Percentiles rank a stretch among this genome's conserved stretches.
phyloP scores from a whole-genome alignment of 2,888 invertebrate species.

The Seira musarum region DNA sequence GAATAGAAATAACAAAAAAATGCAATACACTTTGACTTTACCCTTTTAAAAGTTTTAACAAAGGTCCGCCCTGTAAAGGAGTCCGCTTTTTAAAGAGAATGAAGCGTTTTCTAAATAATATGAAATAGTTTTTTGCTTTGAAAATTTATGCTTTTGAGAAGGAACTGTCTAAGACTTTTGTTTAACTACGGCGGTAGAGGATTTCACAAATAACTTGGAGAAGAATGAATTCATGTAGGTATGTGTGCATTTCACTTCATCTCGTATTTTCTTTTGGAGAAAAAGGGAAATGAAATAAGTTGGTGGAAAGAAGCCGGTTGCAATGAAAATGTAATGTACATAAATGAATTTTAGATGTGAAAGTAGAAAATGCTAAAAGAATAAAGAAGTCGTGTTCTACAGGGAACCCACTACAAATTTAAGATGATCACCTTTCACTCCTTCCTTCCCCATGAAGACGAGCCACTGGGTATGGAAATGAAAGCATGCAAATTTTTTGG shows the following conservation, averaged over 20 bases:
- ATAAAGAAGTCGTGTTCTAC: constrained; percentile 29
- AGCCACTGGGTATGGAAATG: constrained; percentile 35
- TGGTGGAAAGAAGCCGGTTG: constrained; percentile 8
- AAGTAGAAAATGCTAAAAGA: constrained; percentile 15
- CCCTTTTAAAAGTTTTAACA: constrained; percentile 6
- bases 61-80: background rate
- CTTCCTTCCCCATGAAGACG: background rate
- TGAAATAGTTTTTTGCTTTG: background rate
- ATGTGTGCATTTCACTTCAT: too few relatives aligned
- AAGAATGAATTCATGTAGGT: background rate
- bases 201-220: background rate
- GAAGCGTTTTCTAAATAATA: constrained; percentile 12
- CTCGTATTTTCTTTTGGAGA: background rate
- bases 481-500: constrained; percentile 30
- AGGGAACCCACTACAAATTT: constrained; percentile 30
- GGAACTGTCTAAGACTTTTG: background rate
- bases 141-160: constrained; percentile 1
- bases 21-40: constrained; percentile 3
- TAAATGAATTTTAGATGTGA: constrained; percentile 27
- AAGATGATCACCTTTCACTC: constrained; percentile 33
- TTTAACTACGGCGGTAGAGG: background rate
- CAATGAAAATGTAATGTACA: constrained; percentile 34
- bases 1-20: background rate
- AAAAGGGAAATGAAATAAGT: constrained; percentile 29
- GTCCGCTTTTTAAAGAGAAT: background rate